Base-by-base conservation (phyloP, 2,888 invertebrate genomes). In the Plebejus argus region DNA sequence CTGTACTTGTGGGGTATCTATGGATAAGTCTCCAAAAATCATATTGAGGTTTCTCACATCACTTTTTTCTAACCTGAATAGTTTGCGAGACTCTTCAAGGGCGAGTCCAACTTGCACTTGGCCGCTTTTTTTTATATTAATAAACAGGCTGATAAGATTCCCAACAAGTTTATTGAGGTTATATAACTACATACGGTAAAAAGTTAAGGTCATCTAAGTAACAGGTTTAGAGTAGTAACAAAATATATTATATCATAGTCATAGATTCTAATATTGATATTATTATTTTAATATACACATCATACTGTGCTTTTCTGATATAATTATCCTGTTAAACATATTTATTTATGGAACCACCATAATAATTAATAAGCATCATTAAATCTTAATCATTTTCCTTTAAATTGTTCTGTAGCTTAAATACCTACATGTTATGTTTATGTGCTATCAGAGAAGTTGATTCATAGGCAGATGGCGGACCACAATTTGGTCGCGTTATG, bases 381-480 rank as follows among this genome's bases (percentile, higher is more conserved):
- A 61, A 20, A 61, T 61, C 23, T 1, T 28, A 66, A 66, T 28
- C 28, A 28, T 66, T 66, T 66, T 66, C 66, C 66, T 66, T 66
- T 33, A 12, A 66, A 28, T 66, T 33, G 66, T 66, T 66, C 28
- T 66, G 28, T 28, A 66, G 28, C 66, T 33, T 66, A 66, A 66
- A 66, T 18, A 66, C 23, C 10, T n/a, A n/a, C n/a, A 10, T 23
- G 10, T 58, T 58, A 45, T 45, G 45, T 45, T 45, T 10, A 45
- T 12, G 45, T 45, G 45, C 53, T 53, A 53, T 53, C 53, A 53
- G 18, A 53, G 53, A 53, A 53, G 18, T 18, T 53, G 53, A 53
- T 53, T 53, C 53, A 18, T 18, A 53, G 15, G 5, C 4, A 53
- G 15, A 53, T 18, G 15, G 53, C 15, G 18, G 18, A 53, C 53